Conservation (phyloP, 2,888 invertebrate genomes). For the Notodonta dromedarius region DNA sequence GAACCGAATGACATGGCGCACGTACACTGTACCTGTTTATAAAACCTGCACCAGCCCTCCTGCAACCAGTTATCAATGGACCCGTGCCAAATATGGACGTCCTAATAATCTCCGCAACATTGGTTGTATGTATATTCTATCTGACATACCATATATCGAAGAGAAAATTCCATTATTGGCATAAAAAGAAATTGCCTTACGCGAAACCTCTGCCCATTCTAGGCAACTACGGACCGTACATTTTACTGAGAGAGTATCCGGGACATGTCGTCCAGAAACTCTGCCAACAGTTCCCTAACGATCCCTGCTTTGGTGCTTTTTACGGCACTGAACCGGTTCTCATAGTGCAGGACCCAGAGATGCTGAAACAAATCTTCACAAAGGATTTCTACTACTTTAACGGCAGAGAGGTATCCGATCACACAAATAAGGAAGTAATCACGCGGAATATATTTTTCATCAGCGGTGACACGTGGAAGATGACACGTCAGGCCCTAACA, state of each 20-base stretch:
- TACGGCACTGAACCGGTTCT: conserved; percentile 61
- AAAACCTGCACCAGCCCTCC: background rate
- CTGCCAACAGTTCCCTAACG: conserved; percentile 45
- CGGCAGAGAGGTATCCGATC: conserved; percentile 51
- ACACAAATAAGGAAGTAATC: conserved; percentile 43
- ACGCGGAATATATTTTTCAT: conserved; percentile 53
- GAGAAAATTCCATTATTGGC: conserved; percentile 52
- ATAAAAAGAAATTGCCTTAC: conserved; percentile 46
- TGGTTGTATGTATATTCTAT: background rate
- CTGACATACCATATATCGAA: conserved; percentile 10
- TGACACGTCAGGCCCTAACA: conserved; percentile 57
- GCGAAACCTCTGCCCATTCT: conserved; percentile 46
- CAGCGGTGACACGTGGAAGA: conserved; percentile 60
- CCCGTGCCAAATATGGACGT: background rate
- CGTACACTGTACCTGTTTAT: background rate
- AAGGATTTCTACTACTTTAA: conserved; percentile 61
- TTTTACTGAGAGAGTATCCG: conserved; percentile 42
- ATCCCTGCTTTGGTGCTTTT: conserved; percentile 58
- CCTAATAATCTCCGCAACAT: background rate
- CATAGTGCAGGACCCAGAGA: conserved; percentile 51
- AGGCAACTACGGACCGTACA: conserved; percentile 54
- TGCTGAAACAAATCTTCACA: conserved; percentile 50
- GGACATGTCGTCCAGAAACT: conserved; percentile 41
- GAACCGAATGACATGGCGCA: background rate
- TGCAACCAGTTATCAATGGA: background rate